A percentile compares a stretch with the other conserved stretches of the same genome.
phyloP scores from a whole-genome alignment of 2,797 vertebrate genomes.

The Alosa sapidissima region DNA sequence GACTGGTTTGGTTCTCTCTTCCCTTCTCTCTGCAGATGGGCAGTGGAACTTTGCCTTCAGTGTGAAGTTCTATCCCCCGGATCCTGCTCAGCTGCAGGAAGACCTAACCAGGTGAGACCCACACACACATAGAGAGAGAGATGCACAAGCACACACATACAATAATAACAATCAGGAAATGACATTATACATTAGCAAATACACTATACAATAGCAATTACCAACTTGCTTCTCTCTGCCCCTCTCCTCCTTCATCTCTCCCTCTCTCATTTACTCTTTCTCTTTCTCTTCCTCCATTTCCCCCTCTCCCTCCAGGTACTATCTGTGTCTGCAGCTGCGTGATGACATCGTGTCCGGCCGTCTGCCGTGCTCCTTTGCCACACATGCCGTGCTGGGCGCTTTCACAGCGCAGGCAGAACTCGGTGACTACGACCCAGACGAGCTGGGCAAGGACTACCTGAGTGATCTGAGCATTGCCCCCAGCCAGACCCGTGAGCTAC shows the following conservation, averaged over 20 bases:
- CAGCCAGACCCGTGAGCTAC: constrained; percentile 80
- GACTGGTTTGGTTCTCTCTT: neutral
- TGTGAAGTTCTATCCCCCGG: constrained; percentile 98
- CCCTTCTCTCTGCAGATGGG: constrained; percentile 73
- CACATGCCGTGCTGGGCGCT: constrained; percentile 90
- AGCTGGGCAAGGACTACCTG: constrained; percentile 86
- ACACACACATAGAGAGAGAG: neutral
- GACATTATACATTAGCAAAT: too few relatives aligned
- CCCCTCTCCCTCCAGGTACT: constrained; percentile 69
- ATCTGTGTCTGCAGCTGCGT: constrained; percentile 92
- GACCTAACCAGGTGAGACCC: constrained; percentile 90
- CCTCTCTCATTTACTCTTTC: neutral
- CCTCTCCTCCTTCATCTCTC: neutral
- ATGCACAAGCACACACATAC: too few relatives aligned
- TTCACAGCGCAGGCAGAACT: constrained; percentile 94
- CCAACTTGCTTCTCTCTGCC: neutral
- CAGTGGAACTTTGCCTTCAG: constrained; percentile 97
- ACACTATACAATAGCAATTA: too few relatives aligned
- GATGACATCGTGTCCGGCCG: constrained; percentile 93
- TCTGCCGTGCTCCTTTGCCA: constrained; percentile 94
- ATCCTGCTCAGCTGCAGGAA: constrained; percentile 92
- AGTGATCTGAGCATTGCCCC: constrained; percentile 92
- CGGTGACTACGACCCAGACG: constrained; percentile 91
- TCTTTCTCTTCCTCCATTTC: neutral
- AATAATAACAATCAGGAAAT: neutral